Evolutionary conservation across 2,113 vertebrate genomes (phyloP), one percentile per base, ranked within the genome.

Genomic region (Perca schrenkii): DNA sequence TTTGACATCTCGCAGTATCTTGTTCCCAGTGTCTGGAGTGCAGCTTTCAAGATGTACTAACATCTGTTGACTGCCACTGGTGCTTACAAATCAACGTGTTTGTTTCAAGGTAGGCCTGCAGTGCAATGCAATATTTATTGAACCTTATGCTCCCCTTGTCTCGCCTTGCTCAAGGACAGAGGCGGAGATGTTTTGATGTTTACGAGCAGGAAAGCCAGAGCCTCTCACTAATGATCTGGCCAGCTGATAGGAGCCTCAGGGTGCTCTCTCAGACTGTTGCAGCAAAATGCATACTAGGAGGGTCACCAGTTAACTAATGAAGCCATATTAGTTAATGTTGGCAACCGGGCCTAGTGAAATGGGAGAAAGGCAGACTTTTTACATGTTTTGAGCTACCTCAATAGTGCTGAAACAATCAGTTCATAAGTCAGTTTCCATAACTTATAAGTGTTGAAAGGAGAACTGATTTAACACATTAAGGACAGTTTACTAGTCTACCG

Each of bases 81-180:
- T 47, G 67, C 16, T 56, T n/a, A 60, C 28, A 71, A 17, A 56
- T 63, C 74, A 16, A n/a, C 25, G 22, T 53, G 50, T 64, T 54
- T 54, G 71, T 83, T 77, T 69, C 50, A 57, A 74, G 56, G 54
- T 31, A 57, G 52, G 77, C 89, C 86, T 66, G 52, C 75, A 80
- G 91, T 77, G 73, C 43, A 52, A 82, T 90, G 62, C 57, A 90
- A 84, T 90, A 92, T 91, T 91, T 78, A 92, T 91, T 31, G 62
- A 82, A 66, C 86, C 86, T 86, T 87, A 63, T 92, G 88, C 64
- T 91, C 28, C 40, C 28, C 65, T 69, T 71, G 46, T 88, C 54
- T 79, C 34, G 28, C 62, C 46, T 74, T 85, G 84, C 89, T 88
- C 77, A 74, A 87, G 82, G 86, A 78, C 61, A 69, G 53, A 85